Evolutionary conservation across 1,140 invertebrate genomes (phyloP), one percentile per base, ranked within the genome.

Genomic region (Drosophila gunungcola): DNA sequence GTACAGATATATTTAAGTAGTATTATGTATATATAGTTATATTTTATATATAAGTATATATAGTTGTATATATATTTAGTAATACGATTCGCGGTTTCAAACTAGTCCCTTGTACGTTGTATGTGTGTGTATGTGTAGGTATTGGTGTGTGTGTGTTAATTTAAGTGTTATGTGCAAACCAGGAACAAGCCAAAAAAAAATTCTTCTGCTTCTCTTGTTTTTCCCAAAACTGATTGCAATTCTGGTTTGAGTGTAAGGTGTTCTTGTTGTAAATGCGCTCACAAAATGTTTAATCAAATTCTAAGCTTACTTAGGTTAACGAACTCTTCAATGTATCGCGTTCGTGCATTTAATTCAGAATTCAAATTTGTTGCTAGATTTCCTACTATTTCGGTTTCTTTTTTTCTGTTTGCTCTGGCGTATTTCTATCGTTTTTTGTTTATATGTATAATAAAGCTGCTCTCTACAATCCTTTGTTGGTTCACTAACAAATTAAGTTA

Each of bases 81-180:
- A 89, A 89, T 89, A 89, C 84, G 80, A 89, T 89, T 89, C 84
- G 84, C 84, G 84, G 84, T 89, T 89, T 88, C 80, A 89, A 88
- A 89, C 84, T 89, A 89, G 73, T 89, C 84, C 84, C 84, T 89
- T 89, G 84, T 89, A 89, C 84, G 77, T 84, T 88, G 73, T 81
- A 78, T 85, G 63, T 80, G 39, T 80, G 52, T 75, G n/a, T 80
- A 46, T 75, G n/a, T 78, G 34, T 68, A 27, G 63, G 36, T 43
- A 45, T 67, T 12, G 34, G 29, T 48, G 25, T 57, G 21, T 49
- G 36, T 54, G 9, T 29, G 29, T 63, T 21, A 76, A 32, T 58
- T 7, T 21, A 3, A 54, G 58, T 55, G n/a, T 57, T 61, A 9
- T 48, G 52, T 78, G 56, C 60, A 51, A 83, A 67, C 57, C 43